Percentiles rank a stretch among this genome's conserved stretches.
phyloP scores from a whole-genome alignment of 2,113 vertebrate species.

The Aplodontia rufa region DNA sequence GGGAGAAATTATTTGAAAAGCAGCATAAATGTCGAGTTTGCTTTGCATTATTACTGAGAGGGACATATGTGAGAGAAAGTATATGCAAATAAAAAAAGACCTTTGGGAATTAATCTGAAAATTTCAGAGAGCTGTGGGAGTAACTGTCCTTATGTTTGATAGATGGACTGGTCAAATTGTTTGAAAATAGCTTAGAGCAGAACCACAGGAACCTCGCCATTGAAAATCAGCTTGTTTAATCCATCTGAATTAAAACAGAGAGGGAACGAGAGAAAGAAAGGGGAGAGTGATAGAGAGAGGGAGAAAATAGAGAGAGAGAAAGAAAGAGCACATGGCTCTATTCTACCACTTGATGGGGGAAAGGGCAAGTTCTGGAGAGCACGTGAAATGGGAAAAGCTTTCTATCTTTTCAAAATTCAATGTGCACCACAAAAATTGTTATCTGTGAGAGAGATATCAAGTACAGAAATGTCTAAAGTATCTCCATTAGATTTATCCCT shows the following conservation, averaged over 20 bases:
- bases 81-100: neutral
- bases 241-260: neutral
- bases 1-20: neutral
- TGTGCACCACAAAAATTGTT: neutral
- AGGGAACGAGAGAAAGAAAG: too few species aligned
- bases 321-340: too few species aligned
- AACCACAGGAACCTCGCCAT: neutral
- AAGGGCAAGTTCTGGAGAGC: neutral
- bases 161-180: neutral
- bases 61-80: neutral
- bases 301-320: too few species aligned
- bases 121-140: neutral
- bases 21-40: neutral
- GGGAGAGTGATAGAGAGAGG: too few species aligned
- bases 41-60: neutral
- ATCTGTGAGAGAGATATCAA: neutral
- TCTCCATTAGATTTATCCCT: neutral
- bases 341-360: neutral
- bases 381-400: neutral
- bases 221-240: neutral
- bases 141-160: neutral
- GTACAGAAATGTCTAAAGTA: neutral
- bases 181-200: neutral
- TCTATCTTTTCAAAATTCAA: neutral
- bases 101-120: neutral